Percentiles rank a stretch among this genome's conserved stretches.
phyloP scores from a whole-genome alignment of 2,797 vertebrate species.

The Rachycentron canadum region DNA sequence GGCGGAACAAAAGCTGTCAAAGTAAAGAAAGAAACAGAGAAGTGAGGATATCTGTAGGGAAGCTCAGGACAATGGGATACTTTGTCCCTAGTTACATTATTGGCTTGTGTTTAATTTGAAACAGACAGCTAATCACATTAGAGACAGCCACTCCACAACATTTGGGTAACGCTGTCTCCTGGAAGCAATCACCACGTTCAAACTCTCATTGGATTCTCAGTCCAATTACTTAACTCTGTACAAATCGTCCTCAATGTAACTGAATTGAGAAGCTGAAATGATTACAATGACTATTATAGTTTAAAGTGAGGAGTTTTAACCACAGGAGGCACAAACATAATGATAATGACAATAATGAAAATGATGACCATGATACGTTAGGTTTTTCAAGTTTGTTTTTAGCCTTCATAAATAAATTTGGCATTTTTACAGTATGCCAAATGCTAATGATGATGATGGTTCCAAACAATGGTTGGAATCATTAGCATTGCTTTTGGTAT shows the following conservation, averaged over 20 bases:
- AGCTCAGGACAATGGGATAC: slow-evolving; percentile 77
- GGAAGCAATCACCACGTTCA: slow-evolving; percentile 73
- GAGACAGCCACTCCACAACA: slow-evolving; percentile 75
- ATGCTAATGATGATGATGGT: too few relatives aligned
- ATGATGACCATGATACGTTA: slow-evolving; percentile 14
- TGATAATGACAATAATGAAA: slow-evolving; percentile 7
- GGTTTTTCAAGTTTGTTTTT: slow-evolving; percentile 1
- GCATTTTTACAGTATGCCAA: background rate
- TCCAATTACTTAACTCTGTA: slow-evolving; percentile 71
- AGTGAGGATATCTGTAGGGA: slow-evolving; percentile 73
- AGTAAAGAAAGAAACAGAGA: slow-evolving; percentile 69
- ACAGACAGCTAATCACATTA: slow-evolving; percentile 84
- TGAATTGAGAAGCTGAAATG: slow-evolving; percentile 44
- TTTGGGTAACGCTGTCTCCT: slow-evolving; percentile 68
- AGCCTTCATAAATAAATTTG: background rate
- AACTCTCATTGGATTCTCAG: slow-evolving; percentile 73
- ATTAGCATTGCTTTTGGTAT: too few relatives aligned
- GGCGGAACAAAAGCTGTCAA: slow-evolving; percentile 83
- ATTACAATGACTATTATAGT: slow-evolving; percentile 45
- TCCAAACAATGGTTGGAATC: too few relatives aligned
- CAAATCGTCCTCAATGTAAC: slow-evolving; percentile 66
- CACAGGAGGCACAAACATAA: slow-evolving; percentile 22
- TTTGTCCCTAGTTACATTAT: slow-evolving; percentile 78
- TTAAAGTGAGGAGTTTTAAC: slow-evolving; percentile 42
- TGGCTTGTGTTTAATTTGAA: slow-evolving; percentile 82